Conservation (phyloP, 2,888 invertebrate species). For the Metallyticus violacea region DNA sequence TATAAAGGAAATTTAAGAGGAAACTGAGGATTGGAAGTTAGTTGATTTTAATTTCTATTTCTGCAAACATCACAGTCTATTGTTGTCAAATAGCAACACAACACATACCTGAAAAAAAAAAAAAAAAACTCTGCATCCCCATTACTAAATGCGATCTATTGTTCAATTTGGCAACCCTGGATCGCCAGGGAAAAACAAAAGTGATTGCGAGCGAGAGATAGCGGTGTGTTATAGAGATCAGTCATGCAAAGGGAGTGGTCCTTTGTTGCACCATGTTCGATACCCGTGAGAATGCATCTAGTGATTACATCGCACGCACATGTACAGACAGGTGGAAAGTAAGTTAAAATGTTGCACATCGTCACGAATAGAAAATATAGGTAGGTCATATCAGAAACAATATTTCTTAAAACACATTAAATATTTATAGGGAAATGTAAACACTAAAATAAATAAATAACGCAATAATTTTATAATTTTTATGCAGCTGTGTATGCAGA, state of each 20-base stretch:
- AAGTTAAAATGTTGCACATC: too few species aligned
- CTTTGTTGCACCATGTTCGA: slow-evolving; percentile 10
- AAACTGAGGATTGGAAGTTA: too few species aligned
- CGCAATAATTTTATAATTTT: too few species aligned
- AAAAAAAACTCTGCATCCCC: background rate
- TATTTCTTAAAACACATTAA: too few species aligned
- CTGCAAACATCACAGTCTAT: too few species aligned
- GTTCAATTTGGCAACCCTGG: background rate
- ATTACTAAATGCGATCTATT: background rate
- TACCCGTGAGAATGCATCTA: slow-evolving; percentile 32
- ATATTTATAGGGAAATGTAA: too few species aligned
- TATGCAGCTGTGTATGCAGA: too few species aligned
- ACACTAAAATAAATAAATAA: too few species aligned
- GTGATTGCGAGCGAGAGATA: background rate
- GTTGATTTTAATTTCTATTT: too few species aligned
- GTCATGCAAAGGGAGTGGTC: background rate
- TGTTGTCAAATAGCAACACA: background rate
- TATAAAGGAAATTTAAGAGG: too few species aligned
- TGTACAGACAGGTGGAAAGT: background rate
- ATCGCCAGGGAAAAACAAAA: background rate
- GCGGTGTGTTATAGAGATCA: background rate
- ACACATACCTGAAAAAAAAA: background rate
- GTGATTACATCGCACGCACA: slow-evolving; percentile 34
- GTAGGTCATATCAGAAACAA: too few species aligned
- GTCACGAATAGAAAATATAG: too few species aligned